Evolutionary conservation across 2,113 vertebrate genomes (phyloP), one percentile per base, ranked within the genome.

Genomic region (Chionodraco myersi): DNA sequence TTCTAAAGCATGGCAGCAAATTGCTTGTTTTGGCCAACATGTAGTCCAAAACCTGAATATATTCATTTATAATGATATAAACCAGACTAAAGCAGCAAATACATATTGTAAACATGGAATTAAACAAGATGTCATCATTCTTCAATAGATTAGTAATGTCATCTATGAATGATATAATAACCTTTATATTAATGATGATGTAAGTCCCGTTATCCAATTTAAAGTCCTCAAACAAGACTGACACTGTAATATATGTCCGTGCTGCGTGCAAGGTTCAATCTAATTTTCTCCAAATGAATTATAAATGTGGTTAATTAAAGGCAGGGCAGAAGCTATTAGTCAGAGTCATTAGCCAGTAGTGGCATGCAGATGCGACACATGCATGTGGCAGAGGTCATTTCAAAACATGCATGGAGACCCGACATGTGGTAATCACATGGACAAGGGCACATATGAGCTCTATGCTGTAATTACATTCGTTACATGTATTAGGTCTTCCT

Each of bases 231-330:
- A 85, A 91, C 79, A 86, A 77, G 62, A 78, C 54, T 53, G 71
- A 34, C 45, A 78, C 63, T 88, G 65, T 86, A 7, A 15, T 14
- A 53, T 48, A 23, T 8, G 52, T 16, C 69, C 65, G 59, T 44
- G 0, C 52, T 30, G 58, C 16, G 69, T 65, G 45, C 59, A 51
- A 26, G 14, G 7, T 72, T 67, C 36, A 88, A 86, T 90, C 77
- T 49, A 80, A 90, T 93, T 91, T 85, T 56, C 84, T 30, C 56
- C 62, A 65, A 85, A 85, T 86, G 0, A 88, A 88, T 89, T 66
- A 77, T 83, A 61, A 83, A 84, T 77, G 72, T 45, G 72, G 21
- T 34, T 88, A 86, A 93, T 92, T 88, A 88, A 86, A 66, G 67
- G 58, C 81, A 68, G 71, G 77, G 77, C 44, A 68, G 75, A 75